Evolutionary conservation across 2,113 vertebrate genomes (phyloP).

Genomic region (Melanotaenia duboulayi): DNA sequence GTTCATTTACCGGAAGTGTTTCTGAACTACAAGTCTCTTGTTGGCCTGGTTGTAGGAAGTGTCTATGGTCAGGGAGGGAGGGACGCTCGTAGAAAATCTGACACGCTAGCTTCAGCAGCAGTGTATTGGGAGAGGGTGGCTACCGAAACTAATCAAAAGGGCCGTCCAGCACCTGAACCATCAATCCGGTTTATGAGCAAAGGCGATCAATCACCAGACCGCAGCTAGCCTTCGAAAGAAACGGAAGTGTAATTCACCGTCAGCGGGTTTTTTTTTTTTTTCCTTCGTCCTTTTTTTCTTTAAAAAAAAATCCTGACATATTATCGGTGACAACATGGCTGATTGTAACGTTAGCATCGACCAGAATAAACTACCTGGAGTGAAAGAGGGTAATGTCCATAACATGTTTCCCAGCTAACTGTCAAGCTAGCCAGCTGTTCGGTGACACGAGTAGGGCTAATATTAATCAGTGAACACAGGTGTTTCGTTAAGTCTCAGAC

Average conservation of each 20-base stretch:
- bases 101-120: conserved; percentile 49
- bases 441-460: conserved; percentile 2
- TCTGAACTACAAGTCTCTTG: fast-evolving
- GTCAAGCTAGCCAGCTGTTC: conserved; percentile 24
- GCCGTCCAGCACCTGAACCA: conserved; percentile 66
- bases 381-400: conserved; percentile 83
- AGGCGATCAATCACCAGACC: conserved; percentile 68
- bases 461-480: conserved; percentile 10
- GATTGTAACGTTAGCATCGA: conserved; percentile 83
- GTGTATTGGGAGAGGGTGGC: conserved; percentile 52
- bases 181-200: conserved; percentile 73
- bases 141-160: conserved; percentile 78
- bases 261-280: conserved; percentile 30
- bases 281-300: neutral
- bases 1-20: neutral
- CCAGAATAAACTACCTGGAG: conserved; percentile 84
- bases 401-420: conserved; percentile 21
- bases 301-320: conserved; percentile 42
- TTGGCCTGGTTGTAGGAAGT: neutral
- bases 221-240: conserved; percentile 69
- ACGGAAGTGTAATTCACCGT: conserved; percentile 66
- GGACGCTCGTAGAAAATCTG: conserved; percentile 46
- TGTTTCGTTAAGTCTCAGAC: conserved; percentile 23
- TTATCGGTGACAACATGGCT: conserved; percentile 81
- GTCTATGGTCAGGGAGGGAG: conserved; percentile 26